Base-by-base conservation (phyloP, 2,888 invertebrate genomes). In the Candidula unifasciata region DNA sequence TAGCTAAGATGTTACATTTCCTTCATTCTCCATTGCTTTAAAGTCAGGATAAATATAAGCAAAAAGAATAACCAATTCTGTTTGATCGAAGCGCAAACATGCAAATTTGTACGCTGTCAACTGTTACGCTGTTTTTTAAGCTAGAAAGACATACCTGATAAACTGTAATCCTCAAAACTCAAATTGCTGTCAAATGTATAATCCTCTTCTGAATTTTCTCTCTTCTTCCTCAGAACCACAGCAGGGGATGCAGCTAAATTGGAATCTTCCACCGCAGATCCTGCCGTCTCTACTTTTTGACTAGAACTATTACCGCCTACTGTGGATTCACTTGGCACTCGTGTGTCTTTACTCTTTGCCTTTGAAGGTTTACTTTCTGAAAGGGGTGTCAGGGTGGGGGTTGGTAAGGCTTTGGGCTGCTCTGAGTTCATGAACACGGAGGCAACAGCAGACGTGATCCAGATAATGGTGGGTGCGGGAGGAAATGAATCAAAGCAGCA, bases 111-210 rank as follows among this genome's bases (percentile, higher is more conserved):
- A 33, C 3, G 24, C 21, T 77, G 57, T 2, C 1, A 24, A 16
- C 21, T 33, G 24, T 52, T 64, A 3, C 3, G 33, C 3, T 71
- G 24, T 30, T 24, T n/a, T 54, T 76, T 52, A 30, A 80, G 8
- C 33, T 69, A 6, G 44, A 18, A 64, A 30, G 74, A 88, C 89
- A 85, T 87, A 89, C 89, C 89, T 78, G 87, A 82, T 66, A 88
- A 82, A 74, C 84, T 85, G 82, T 88, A 87, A 69, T 87, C 88
- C 83, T 87, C 89, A 88, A 85, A 88, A 69, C 87, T 84, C 54
- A 84, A 73, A 80, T 52, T 73, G 79, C 74, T 27, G 30, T 84
- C 84, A 84, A 80, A 84, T 24, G 27, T 30, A 80, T 37, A 37
- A 44, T 71, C 80, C 24, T 84, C 84, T 13, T 44, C 71, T 24